Evolutionary conservation across 1,140 invertebrate species (phyloP), one percentile per base, ranked within the genome.

Genomic region (Cryptotermes secundus): DNA sequence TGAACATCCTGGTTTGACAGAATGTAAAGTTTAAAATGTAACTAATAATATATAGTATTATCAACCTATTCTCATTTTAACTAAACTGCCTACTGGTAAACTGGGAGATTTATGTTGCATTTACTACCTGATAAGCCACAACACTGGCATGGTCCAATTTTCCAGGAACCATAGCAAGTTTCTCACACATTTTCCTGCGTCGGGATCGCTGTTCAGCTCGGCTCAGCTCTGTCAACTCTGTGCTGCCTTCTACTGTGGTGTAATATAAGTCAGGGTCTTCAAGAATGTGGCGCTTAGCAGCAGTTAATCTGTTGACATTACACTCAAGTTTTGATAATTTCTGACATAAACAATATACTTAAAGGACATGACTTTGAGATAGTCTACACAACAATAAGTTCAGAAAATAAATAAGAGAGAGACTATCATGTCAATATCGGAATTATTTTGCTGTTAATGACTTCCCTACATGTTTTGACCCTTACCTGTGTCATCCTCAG

Each of bases 131-230:
- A 87, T 95, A 97, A 0, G 96, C 96, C 79, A 97, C 95, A 34
- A 97, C 93, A 16, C 96, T 96, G 34, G 97, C 97, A 89, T 98
- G 97, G 90, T 98, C 97, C 84, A 98, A 90, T 89, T 98, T 98
- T n/a, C 97, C 97, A 3, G 97, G 96, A 85, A 98, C 94, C 88
- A 93, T 90, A 83, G 93, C 92, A 86, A 93, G 92, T 90, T 92
- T 96, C 88, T 95, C 94, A 86, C 95, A 90, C 83, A 95, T 93
- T 86, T 93, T 92, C 87, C 94, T 93, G 42, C 95, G 90, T 85
- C 94, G 90, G 79, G 91, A 90, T 83, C 94, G 92, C 87, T 95
- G 94, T 85, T 95, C 93, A 36, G 91, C 91, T 79, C 90, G 90
- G 14, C 92, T 90, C 31, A 94, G 88, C 85, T 93, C 92, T 36